Evolutionary conservation across 2,113 vertebrate genomes (phyloP).

Genomic region (Mobula hypostoma): DNA sequence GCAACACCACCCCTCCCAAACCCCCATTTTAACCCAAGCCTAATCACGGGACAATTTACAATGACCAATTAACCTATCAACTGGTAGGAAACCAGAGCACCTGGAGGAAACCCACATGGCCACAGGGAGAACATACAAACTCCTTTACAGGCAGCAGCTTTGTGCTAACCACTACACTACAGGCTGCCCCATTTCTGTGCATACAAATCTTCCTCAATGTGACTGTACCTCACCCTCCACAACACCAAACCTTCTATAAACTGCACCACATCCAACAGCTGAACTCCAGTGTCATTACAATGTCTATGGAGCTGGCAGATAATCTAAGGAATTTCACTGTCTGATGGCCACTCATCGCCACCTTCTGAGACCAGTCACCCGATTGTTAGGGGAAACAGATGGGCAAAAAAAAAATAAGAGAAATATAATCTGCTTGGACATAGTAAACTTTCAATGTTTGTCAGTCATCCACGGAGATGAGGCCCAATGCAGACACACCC

Average conservation of each 20-base stretch:
- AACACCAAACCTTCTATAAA: not conserved
- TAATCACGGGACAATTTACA: no score
- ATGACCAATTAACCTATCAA: no score
- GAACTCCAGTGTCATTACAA: not conserved
- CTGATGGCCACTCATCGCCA: constrained; percentile 3
- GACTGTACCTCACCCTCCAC: not conserved
- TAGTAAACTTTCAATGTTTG: not conserved
- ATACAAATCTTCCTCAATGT: not conserved
- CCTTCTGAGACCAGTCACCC: not conserved
- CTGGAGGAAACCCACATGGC: no score
- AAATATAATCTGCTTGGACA: constrained; percentile 5
- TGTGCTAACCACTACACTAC: no score
- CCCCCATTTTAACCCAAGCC: no score
- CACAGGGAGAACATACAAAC: no score
- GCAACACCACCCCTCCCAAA: no score
- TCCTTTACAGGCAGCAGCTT: no score
- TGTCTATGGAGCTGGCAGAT: not conserved
- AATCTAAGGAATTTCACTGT: not conserved
- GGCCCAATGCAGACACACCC: not conserved
- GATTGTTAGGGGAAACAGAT: constrained; percentile 21
- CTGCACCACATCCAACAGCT: not conserved
- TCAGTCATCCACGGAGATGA: not conserved
- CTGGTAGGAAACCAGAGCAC: no score
- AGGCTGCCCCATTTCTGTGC: not conserved
- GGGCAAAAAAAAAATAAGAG: not conserved